Conservation (phyloP, 2,888 invertebrate genomes). For the Norana najaformis region DNA sequence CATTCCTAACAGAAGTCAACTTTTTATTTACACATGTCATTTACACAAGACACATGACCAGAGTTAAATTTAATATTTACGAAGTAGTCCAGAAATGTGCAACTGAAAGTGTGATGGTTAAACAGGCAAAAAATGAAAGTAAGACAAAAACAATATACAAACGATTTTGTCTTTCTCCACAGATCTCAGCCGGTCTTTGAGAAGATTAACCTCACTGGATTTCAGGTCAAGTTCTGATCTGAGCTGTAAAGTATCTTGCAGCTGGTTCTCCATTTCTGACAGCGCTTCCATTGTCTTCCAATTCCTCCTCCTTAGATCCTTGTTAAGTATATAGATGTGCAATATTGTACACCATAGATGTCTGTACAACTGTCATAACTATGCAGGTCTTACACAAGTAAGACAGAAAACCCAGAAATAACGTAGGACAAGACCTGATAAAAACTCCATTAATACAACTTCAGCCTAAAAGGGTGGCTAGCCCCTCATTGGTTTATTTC, state of each 20-base stretch:
- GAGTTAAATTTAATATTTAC: not conserved
- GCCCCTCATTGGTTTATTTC: not conserved
- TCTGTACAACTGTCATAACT: not conserved
- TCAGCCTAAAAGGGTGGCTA: not conserved
- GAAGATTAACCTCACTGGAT: not conserved
- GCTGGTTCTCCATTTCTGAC: slow-evolving; percentile 8
- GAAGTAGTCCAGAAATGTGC: not conserved
- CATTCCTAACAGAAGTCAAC: not conserved
- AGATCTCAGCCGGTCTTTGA: not conserved
- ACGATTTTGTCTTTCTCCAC: not conserved
- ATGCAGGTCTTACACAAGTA: not conserved
- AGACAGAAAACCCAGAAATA: not conserved
- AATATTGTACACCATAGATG: too few relatives aligned
- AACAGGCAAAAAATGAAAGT: not conserved
- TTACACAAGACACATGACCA: not conserved
- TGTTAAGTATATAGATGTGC: not conserved
- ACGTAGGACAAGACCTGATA: not conserved
- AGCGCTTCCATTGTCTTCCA: slow-evolving; percentile 22
- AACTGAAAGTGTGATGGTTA: not conserved
- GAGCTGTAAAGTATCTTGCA: not conserved
- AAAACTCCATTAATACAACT: not conserved
- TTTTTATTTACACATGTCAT: not conserved
- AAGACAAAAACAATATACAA: not conserved
- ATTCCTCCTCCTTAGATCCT: slow-evolving; percentile 22
- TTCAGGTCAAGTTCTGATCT: not conserved